Conservation (phyloP, 2,797 vertebrate species). For the Microctenopoma lineatum region DNA sequence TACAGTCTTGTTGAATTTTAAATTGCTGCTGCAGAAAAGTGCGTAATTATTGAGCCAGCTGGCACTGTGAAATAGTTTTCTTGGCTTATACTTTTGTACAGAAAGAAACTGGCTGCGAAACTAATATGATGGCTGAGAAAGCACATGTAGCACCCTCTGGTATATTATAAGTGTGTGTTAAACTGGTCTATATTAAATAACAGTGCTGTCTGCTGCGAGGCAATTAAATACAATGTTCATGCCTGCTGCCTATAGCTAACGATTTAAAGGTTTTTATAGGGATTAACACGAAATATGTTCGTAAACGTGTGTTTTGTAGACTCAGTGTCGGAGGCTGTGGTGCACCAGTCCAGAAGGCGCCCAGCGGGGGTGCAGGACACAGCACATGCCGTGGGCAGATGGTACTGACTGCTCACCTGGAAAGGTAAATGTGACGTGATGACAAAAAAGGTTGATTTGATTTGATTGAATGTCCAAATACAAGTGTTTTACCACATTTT, state of each 20-base stretch:
- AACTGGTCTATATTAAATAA: slow-evolving; percentile 8
- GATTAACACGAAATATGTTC: slow-evolving; percentile 7
- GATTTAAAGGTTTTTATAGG: background rate
- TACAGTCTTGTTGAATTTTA: background rate
- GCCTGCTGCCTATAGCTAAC: background rate
- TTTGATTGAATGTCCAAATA: background rate
- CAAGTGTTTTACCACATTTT: background rate
- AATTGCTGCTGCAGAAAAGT: background rate
- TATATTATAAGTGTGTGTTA: slow-evolving; percentile 8
- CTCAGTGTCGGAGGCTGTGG: slow-evolving; percentile 96
- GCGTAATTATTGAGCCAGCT: background rate
- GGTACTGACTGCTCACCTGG: slow-evolving; percentile 95
- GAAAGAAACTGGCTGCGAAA: slow-evolving; percentile 1
- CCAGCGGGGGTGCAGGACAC: slow-evolving; percentile 95
- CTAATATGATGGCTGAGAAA: slow-evolving; percentile 9
- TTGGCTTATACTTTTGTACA: background rate
- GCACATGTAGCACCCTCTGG: slow-evolving; percentile 14
- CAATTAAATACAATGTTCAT: slow-evolving; percentile 11
- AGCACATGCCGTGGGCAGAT: slow-evolving; percentile 98
- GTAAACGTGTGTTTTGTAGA: slow-evolving; percentile 78
- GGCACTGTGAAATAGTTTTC: background rate
- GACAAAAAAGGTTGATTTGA: background rate
- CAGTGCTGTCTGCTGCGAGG: background rate
- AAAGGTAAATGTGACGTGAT: slow-evolving; percentile 84
- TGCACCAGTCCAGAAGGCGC: slow-evolving; percentile 93